A percentile compares a stretch with the other conserved stretches of the same genome.
phyloP scores from a whole-genome alignment of 2,113 vertebrate genomes.

The Bubalus kerabau region DNA sequence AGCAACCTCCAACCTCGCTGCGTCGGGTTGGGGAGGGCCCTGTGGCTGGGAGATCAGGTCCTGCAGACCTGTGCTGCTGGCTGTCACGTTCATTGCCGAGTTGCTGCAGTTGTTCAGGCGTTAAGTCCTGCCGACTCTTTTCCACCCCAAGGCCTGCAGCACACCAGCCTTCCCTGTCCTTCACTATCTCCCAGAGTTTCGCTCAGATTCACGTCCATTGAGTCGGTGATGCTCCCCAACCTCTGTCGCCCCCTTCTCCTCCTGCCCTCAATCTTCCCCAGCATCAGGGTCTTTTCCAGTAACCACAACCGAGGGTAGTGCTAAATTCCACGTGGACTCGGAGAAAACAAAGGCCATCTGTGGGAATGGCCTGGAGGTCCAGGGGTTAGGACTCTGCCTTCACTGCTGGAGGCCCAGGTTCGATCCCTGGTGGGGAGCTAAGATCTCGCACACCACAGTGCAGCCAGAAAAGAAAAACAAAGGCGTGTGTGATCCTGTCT shows the following conservation, averaged over 20 bases:
- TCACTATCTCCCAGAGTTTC: not conserved
- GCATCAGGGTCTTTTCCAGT: not conserved
- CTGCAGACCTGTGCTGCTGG: not conserved
- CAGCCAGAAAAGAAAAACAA: not conserved
- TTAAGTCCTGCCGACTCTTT: not conserved
- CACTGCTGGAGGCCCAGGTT: not conserved
- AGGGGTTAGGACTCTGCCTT: not conserved
- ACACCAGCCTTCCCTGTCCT: not conserved
- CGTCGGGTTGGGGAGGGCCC: not conserved
- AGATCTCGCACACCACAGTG: not conserved
- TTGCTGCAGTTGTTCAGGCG: accelerated
- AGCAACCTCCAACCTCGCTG: accelerated
- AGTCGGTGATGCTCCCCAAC: not conserved
- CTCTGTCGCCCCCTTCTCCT: not conserved
- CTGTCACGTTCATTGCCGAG: accelerated
- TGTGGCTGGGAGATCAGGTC: accelerated
- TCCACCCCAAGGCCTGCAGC: not conserved
- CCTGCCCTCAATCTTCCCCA: not conserved
- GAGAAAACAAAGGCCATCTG: not conserved
- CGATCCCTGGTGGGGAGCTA: not conserved
- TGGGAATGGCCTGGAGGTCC: not conserved
- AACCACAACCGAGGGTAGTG: accelerated
- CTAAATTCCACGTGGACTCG: accelerated
- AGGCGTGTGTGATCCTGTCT: no score
- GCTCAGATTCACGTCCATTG: not conserved